Evolutionary conservation across 2,888 invertebrate species (phyloP), one percentile per base, ranked within the genome.

Genomic region (Tetragonula carbonaria): DNA sequence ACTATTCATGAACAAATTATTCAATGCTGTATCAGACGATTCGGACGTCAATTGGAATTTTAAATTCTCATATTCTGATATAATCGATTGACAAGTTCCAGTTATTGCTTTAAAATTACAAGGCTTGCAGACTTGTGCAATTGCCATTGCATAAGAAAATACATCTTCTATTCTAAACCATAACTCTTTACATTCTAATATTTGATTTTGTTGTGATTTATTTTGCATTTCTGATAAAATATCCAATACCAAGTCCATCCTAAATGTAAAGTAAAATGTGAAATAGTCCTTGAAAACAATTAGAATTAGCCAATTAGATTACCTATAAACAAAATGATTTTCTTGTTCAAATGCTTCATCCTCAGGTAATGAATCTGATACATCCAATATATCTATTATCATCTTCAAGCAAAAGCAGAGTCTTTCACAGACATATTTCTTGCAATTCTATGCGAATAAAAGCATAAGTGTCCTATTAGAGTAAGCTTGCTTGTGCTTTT

Each of bases 1-100:
- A 1, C 96, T 96, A 91, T 96, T 96, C 81, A 96, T 95, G 55
- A 96, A 95, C 4, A 97, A 95, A 92, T 95, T 96, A 13, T 95
- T 95, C 89, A 96, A 95, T 18, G 95, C 94, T 16, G 95, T 93
- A 88, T 96, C 96, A 1, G 95, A 92, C 4, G 91, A 92, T 65
- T 93, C 92, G 5, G 91, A 88, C 4, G 86, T 79, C 11, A 94
- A 81, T 70, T 94, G 94, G 13, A 80, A 78, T 71, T 94, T 94
- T 21, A 94, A 84, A 86, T 94, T 94, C 79, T 94, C 94, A 80
- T 91, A 94, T 84, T 94, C 94, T 55, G 91, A 88, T 82, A 94
- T 93, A 83, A 95, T 95, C 53, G 94, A 93, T 78, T 94, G 94
- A 78, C 95, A 94, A 16, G 93, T 92, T n/a, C 93, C 93, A 14